Conservation (phyloP, 92 coral and sea anemone species). For the Paramuricea clavata region DNA sequence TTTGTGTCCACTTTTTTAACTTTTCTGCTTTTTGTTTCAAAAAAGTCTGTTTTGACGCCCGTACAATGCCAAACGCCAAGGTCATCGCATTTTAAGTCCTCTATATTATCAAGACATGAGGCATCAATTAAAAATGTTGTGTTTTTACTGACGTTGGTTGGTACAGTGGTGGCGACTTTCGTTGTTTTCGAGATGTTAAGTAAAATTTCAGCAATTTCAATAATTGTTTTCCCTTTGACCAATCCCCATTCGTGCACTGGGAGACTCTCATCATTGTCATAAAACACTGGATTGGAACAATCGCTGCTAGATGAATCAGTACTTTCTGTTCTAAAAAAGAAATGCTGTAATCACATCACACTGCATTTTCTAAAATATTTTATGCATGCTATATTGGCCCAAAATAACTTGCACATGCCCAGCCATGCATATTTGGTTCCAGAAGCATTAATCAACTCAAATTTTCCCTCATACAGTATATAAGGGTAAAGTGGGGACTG, state of each 20-base stretch:
- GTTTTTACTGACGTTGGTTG: conserved; percentile 2
- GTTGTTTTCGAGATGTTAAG: not conserved
- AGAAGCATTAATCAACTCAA: too few relatives aligned
- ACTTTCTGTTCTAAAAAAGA: not conserved
- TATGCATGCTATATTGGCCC: too few relatives aligned
- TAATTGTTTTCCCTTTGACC: not conserved
- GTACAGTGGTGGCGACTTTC: not conserved
- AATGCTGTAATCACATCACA: not conserved
- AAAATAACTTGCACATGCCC: too few relatives aligned
- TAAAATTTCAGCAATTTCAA: not conserved
- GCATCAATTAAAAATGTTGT: not conserved
- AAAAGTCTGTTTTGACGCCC: not conserved
- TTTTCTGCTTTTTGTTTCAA: not conserved
- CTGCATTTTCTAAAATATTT: not conserved
- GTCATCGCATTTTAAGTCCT: not conserved
- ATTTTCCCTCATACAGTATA: too few relatives aligned
- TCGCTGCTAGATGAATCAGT: not conserved
- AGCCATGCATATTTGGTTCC: too few relatives aligned
- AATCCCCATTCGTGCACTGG: conserved; percentile 5
- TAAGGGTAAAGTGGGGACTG: too few relatives aligned
- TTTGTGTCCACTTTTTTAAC: not conserved
- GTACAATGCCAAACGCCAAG: conserved; percentile 4
- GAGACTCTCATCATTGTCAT: not conserved
- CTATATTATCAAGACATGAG: not conserved
- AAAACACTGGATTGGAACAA: not conserved